Percentiles rank a stretch among this genome's conserved stretches.
phyloP scores from a whole-genome alignment of 2,113 vertebrate genomes.

The Hassar affinis region DNA sequence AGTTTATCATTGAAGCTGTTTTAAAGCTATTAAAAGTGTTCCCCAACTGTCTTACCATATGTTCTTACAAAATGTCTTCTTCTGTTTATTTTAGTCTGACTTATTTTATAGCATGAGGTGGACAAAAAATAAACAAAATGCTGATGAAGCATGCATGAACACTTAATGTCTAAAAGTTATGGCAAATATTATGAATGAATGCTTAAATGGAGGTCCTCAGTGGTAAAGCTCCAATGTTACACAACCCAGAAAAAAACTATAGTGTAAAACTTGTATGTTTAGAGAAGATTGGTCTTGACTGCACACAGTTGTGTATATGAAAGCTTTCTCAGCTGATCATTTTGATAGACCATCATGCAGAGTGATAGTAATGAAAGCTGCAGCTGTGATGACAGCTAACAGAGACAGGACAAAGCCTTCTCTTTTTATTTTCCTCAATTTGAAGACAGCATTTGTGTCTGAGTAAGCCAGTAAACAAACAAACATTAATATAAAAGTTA shows the following conservation, averaged over 20 bases:
- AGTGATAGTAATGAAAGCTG: constrained; percentile 26
- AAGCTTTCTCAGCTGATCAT: constrained; percentile 12
- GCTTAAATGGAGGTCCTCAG: background rate
- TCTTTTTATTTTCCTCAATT: constrained; percentile 10
- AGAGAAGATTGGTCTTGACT: constrained; percentile 3
- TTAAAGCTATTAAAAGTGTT: background rate
- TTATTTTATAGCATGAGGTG: background rate
- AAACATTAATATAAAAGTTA: constrained; percentile 14
- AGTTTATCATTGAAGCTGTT: background rate
- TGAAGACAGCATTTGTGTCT: constrained; percentile 5
- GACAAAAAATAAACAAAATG: background rate
- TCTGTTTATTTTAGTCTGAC: background rate
- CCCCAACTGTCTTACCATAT: background rate
- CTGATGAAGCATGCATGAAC: background rate
- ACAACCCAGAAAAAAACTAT: constrained; percentile 6
- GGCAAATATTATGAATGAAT: background rate
- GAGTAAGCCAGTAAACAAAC: background rate
- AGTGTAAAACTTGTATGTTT: constrained; percentile 11
- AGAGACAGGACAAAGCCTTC: background rate
- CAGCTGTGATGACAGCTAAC: constrained; percentile 14
- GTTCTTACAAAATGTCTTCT: background rate
- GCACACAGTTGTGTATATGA: constrained; percentile 30
- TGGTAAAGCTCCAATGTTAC: background rate
- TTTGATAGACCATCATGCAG: constrained; percentile 30
- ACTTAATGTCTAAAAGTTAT: background rate